Conservation (phyloP, 2,797 vertebrate genomes). For the Uromys caudimaculatus region DNA sequence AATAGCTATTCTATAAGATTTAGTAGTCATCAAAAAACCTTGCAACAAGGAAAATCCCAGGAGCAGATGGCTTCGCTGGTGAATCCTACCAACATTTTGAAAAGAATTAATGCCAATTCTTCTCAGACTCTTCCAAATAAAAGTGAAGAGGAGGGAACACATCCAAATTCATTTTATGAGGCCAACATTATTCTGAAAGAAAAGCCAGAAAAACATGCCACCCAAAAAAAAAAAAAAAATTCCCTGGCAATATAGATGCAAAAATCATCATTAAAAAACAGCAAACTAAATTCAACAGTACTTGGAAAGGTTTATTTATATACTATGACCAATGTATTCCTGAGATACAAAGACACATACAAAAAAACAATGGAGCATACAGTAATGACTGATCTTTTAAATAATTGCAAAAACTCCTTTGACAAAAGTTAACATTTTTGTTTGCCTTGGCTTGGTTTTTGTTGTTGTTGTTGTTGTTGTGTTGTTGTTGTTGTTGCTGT, state of each 20-base stretch:
- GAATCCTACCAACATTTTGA: constrained; percentile 60
- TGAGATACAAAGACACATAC: neutral
- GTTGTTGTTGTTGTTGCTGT: neutral
- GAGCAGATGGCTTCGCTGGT: constrained; percentile 67
- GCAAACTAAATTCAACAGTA: neutral
- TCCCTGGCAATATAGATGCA: neutral
- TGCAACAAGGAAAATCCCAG: constrained; percentile 61
- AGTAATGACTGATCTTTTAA: neutral
- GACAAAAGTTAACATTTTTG: neutral
- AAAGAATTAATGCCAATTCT: constrained; percentile 66
- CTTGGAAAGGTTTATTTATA: neutral
- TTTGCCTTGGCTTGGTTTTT: neutral
- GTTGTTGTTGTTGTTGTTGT: no score
- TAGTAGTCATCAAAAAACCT: constrained; percentile 44
- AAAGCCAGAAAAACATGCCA: constrained; percentile 56
- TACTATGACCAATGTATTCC: neutral
- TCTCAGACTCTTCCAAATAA: constrained; percentile 66
- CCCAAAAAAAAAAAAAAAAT: neutral
- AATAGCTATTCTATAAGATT: constrained; percentile 27
- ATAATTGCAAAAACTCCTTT: neutral
- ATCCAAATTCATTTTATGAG: constrained; percentile 61
- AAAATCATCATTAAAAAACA: neutral
- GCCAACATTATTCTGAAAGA: constrained; percentile 44
- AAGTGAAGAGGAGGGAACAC: constrained; percentile 51
- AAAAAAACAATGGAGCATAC: neutral